These are phyloP conservation scores for Pavo muticus DNA, from an alignment of 2,113 vertebrate species.

Conservation along the genomic window DNA sequence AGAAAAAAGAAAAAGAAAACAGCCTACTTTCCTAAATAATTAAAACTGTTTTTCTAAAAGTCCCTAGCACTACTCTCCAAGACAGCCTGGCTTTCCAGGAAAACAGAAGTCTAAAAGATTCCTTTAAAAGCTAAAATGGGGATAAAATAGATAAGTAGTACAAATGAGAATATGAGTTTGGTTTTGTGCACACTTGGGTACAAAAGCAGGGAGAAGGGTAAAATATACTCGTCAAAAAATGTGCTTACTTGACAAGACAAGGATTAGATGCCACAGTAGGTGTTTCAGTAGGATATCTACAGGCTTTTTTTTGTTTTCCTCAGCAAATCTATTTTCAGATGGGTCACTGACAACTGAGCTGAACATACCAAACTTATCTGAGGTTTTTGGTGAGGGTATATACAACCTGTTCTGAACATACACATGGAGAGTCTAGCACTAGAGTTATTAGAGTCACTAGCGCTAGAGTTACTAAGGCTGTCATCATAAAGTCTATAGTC, in stretches of 20 bases:
- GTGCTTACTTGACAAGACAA: background rate
- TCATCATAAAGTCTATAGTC: background rate
- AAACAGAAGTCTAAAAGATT: background rate
- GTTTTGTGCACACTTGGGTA: background rate
- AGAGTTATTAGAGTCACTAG: no score
- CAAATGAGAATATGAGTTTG: background rate
- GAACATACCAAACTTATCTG: background rate
- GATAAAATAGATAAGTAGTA: background rate
- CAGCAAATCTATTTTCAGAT: background rate
- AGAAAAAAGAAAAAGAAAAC: fast-evolving
- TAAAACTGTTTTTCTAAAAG: background rate
- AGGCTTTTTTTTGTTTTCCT: background rate
- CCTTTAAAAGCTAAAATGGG: background rate
- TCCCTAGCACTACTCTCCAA: background rate
- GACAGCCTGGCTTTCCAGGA: background rate
- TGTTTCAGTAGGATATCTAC: background rate
- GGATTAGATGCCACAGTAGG: background rate
- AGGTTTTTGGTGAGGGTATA: background rate
- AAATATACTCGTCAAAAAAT: background rate
- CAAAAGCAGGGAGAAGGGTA: background rate
- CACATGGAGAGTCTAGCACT: no score
- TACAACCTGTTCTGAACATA: background rate
- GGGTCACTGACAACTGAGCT: background rate
- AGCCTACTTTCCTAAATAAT: background rate
- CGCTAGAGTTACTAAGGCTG: background rate